Percentiles rank a stretch among this genome's conserved stretches.
Conservation (phyloP, 2,113 vertebrate species). For the Cottus gobio region DNA sequence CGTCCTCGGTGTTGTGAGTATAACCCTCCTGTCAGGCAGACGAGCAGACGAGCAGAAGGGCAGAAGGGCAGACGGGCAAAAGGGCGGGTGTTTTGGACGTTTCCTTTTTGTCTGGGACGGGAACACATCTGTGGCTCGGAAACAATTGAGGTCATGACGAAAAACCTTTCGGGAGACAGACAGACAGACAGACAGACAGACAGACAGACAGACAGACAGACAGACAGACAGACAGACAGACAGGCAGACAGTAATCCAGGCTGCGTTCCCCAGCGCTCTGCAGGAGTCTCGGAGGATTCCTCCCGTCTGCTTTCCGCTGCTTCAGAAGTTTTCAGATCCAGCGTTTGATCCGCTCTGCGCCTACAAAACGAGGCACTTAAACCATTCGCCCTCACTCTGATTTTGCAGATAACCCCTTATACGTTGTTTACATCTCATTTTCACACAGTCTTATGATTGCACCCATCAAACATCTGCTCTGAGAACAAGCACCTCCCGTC, state of each 20-base stretch:
- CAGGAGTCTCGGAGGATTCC: slow-evolving; percentile 60
- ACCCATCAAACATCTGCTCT: neutral
- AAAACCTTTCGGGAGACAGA: slow-evolving; percentile 66
- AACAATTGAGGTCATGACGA: slow-evolving; percentile 72
- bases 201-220: slow-evolving; percentile 56
- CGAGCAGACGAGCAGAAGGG: neutral
- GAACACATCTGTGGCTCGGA: slow-evolving; percentile 69
- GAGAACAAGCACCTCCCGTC: neutral
- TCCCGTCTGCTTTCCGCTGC: slow-evolving; percentile 49
- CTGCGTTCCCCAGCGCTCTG: slow-evolving; percentile 59
- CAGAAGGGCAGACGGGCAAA: neutral
- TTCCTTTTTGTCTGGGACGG: slow-evolving; percentile 58
- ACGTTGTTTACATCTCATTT: neutral
- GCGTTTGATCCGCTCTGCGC: slow-evolving; percentile 11
- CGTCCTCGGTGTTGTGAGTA: slow-evolving; percentile 25
- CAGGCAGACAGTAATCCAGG: slow-evolving; percentile 61
- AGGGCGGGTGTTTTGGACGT: slow-evolving; percentile 24
- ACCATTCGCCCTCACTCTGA: neutral
- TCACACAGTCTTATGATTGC: neutral
- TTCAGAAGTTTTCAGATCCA: slow-evolving; percentile 44
- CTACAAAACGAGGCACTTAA: slow-evolving; percentile 12
- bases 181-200: slow-evolving; percentile 51
- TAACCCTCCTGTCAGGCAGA: neutral
- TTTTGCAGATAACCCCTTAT: neutral
- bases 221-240: too few species aligned